Conservation (phyloP, 1,140 invertebrate genomes). For the Prorops nasuta region DNA sequence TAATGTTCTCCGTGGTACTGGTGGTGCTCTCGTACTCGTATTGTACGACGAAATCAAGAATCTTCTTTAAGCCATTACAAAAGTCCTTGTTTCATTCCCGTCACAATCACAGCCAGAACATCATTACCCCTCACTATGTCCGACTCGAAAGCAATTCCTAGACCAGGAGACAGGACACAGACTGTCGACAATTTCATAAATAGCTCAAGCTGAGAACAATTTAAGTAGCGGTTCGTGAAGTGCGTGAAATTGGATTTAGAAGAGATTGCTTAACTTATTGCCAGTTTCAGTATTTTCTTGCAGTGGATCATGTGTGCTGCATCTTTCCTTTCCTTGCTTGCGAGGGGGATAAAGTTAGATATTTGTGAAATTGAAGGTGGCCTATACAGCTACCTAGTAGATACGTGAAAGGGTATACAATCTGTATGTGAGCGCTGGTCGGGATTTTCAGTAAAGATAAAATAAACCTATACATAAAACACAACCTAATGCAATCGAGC, state of each 20-base stretch:
- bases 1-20: constrained; percentile 76
- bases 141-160: constrained; percentile 25
- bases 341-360: constrained; percentile 9
- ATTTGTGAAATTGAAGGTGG: constrained; percentile 34
- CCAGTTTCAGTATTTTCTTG: constrained; percentile 54
- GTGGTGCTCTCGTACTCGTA: constrained; percentile 76
- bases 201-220: constrained; percentile 28
- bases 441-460: constrained; percentile 18
- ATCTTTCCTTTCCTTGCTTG: constrained; percentile 14
- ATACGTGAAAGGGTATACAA: not conserved
- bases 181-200: constrained; percentile 36
- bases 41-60: constrained; percentile 77
- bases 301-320: constrained; percentile 33
- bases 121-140: constrained; percentile 30
- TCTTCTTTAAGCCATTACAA: constrained; percentile 54
- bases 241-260: constrained; percentile 29
- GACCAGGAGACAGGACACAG: constrained; percentile 12
- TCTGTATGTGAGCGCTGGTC: constrained; percentile 19
- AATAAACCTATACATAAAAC: not conserved
- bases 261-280: constrained; percentile 51
- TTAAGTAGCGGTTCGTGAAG: constrained; percentile 36
- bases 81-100: constrained; percentile 43
- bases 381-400: not conserved
- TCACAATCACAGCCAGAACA: constrained; percentile 36
- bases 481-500: constrained; percentile 23